These are phyloP conservation scores for Brachionichthys hirsutus DNA, from an alignment of 2,113 vertebrate species.

Conservation along the genomic window DNA sequence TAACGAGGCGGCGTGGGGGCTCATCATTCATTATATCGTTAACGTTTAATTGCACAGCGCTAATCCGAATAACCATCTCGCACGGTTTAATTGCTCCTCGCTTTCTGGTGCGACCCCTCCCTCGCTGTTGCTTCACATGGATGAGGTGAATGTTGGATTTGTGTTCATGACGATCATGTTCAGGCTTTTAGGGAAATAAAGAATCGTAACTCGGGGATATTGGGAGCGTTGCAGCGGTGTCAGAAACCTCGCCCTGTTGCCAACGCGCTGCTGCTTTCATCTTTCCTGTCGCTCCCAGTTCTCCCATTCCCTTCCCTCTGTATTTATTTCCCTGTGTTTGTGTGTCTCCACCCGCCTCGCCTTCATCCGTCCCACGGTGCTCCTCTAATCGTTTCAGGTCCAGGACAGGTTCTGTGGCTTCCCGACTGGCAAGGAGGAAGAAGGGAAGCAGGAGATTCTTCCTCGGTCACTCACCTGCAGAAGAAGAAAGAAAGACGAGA, in stretches of 20 bases:
- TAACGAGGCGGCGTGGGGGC: constrained; percentile 60
- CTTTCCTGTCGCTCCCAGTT: neutral
- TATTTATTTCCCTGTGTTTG: constrained; percentile 15
- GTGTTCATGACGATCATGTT: neutral
- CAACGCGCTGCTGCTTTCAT: constrained; percentile 3
- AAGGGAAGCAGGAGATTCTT: constrained; percentile 27
- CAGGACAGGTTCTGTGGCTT: constrained; percentile 40
- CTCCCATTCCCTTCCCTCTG: constrained; percentile 12
- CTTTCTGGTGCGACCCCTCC: constrained; percentile 25
- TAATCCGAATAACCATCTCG: constrained; percentile 67
- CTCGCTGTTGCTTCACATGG: constrained; percentile 27
- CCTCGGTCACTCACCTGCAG: constrained; percentile 46
- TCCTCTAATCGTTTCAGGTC: constrained; percentile 18
- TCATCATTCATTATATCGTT: constrained; percentile 69
- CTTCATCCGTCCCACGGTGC: constrained; percentile 14
- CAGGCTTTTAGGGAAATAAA: too few species aligned
- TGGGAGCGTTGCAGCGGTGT: neutral
- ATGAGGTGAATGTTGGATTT: constrained; percentile 10
- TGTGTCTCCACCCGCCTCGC: neutral
- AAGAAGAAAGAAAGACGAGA: constrained; percentile 10
- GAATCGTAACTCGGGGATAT: too few species aligned
- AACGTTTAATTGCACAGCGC: constrained; percentile 66
- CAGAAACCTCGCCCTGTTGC: constrained; percentile 9
- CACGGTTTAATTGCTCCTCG: constrained; percentile 55
- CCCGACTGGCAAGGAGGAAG: constrained; percentile 37